These are phyloP conservation scores for Falco berigora DNA, from an alignment of 2,797 vertebrate genomes.

Conservation along the genomic window DNA sequence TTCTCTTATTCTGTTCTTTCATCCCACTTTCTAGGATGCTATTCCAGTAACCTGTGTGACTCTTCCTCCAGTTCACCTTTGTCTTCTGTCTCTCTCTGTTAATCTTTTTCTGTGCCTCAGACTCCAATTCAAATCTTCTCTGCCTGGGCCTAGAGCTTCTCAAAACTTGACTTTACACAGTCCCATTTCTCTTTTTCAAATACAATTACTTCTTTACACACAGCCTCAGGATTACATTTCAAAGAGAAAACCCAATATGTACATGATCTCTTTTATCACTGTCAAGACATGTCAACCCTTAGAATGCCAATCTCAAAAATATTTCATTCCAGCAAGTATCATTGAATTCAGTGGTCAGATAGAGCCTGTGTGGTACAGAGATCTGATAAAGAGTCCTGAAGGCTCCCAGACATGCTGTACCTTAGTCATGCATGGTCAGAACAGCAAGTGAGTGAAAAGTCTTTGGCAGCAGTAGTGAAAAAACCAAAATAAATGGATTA, in stretches of 20 bases:
- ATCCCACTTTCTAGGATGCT: neutral
- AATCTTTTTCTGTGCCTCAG: neutral
- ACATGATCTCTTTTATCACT: conserved; percentile 1
- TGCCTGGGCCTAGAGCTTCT: neutral
- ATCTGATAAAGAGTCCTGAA: neutral
- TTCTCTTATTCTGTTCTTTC: neutral
- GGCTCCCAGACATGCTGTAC: neutral
- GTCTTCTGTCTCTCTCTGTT: neutral
- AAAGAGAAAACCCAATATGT: neutral
- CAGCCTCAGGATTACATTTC: conserved; percentile 16
- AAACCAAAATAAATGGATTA: neutral
- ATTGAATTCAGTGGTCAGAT: neutral
- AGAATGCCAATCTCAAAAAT: neutral
- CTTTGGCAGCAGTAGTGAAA: neutral
- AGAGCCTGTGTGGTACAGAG: neutral
- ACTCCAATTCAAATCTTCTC: neutral
- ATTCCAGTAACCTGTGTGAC: neutral
- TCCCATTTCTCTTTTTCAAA: conserved; percentile 7
- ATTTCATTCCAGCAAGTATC: neutral
- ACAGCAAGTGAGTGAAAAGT: neutral
- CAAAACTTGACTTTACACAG: neutral
- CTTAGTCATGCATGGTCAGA: neutral
- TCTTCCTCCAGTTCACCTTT: neutral
- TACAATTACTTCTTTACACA: conserved; percentile 13
- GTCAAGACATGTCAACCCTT: neutral